Evolutionary conservation across 2,113 vertebrate species (phyloP), one percentile per base, ranked within the genome.

Genomic region (Bungarus multicinctus): DNA sequence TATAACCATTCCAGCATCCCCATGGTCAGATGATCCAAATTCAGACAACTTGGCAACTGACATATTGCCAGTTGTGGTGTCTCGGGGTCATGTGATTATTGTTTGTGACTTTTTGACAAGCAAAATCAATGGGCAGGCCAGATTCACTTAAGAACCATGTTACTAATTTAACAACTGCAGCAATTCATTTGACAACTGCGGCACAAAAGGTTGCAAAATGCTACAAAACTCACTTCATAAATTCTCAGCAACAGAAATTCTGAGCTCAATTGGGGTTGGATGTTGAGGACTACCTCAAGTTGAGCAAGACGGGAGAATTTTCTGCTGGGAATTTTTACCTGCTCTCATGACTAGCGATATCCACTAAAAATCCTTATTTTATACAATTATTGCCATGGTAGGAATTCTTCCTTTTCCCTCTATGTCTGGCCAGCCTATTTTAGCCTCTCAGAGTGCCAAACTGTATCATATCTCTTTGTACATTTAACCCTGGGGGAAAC

Each of bases 51-150:
- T 69, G 60, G 27, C 30, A n/a, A 69, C 30, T 14, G 30, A 69
- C 12, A n/a, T 12, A n/a, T n/a, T 30, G 60, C n/a, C 11, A 3
- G 27, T 58, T 64, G 50, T 12, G 2, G 2, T 52, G 27, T n/a
- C 27, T 27, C 1, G 0, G 27, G 0, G 27, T 64, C 27, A 12
- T 30, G 4, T 2, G 30, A n/a, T n/a, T 30, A 5, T 27, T 2
- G 4, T n/a, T 69, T 69, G 60, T n/a, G 27, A 69, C 12, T 2
- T 69, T 64, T 30, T 69, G 30, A 69, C 27, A 69, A 69, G 30
- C 60, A 69, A n/a, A 64, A 11, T 69, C 11, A 69, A n/a, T 14
- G 30, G 60, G 60, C 11, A n/a, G 30, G 11, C 60, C 30, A 69
- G 30, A 69, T 69, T n/a, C 30, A 69, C 12, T n/a, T 69, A 69